Evolutionary conservation across 2,113 vertebrate species (phyloP).

Genomic region (Plectropomus leopardus): DNA sequence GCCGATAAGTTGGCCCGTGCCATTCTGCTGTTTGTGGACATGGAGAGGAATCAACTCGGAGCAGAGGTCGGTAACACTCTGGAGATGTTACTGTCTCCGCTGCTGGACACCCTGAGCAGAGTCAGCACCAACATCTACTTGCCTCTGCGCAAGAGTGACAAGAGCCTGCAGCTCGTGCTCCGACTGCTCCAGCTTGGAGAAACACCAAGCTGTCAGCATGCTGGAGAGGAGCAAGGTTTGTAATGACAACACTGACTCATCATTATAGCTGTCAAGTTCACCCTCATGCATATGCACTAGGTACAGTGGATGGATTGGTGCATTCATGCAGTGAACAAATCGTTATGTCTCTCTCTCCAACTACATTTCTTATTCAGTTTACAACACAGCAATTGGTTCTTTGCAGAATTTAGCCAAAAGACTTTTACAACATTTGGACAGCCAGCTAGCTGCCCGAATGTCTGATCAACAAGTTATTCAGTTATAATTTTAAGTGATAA

Average conservation of each 20-base stretch:
- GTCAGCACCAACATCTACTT: conserved; percentile 92
- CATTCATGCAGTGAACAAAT: neutral
- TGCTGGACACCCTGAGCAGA: conserved; percentile 90
- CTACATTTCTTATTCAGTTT: neutral
- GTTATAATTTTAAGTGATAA: neutral
- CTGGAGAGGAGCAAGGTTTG: conserved; percentile 61
- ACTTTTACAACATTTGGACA: neutral
- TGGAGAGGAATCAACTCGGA: conserved; percentile 61
- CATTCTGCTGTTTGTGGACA: conserved; percentile 87
- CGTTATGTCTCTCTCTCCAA: neutral
- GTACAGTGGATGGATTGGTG: neutral
- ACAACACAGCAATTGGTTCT: neutral
- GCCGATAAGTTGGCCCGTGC: conserved; percentile 89
- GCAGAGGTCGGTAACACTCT: conserved; percentile 75
- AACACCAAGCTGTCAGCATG: conserved; percentile 8
- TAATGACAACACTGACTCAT: conserved; percentile 22
- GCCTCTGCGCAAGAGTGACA: conserved; percentile 90
- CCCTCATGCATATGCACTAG: neutral
- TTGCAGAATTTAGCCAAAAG: neutral
- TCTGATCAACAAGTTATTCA: neutral
- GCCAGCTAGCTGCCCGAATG: neutral
- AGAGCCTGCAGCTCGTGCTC: conserved; percentile 92
- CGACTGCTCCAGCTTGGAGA: conserved; percentile 85
- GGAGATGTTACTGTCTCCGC: conserved; percentile 88
- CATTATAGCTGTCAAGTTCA: neutral